Evolutionary conservation across 1,140 invertebrate species (phyloP).

Genomic region (Solen grandis): DNA sequence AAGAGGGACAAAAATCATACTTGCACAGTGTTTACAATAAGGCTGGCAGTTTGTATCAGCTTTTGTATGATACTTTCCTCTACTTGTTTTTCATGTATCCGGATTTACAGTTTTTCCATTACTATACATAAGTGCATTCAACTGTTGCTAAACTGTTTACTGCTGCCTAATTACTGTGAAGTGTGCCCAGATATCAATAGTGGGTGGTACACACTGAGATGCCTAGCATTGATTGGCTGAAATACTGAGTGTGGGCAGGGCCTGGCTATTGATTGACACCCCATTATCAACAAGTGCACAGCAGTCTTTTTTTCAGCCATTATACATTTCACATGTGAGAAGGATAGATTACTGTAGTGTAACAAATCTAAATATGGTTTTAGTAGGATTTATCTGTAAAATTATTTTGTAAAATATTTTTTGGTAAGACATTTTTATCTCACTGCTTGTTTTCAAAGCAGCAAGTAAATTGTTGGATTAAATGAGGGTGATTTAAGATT

Average conservation of each 20-base stretch:
- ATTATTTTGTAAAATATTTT: neutral
- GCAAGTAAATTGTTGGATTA: too few species aligned
- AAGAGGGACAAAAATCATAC: too few species aligned
- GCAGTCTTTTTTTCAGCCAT: neutral
- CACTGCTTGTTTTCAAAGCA: neutral
- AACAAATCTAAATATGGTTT: neutral
- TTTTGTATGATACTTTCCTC: too few species aligned
- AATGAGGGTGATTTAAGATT: too few species aligned
- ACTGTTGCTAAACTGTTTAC: neutral
- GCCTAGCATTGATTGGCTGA: neutral
- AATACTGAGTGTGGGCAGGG: neutral
- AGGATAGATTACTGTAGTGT: neutral
- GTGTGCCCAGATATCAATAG: neutral
- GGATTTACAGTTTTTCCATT: neutral
- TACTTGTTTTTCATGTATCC: too few species aligned
- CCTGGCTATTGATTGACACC: neutral
- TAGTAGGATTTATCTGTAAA: neutral
- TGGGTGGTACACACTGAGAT: neutral
- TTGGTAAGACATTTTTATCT: neutral
- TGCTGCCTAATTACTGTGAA: neutral
- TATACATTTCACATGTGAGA: neutral
- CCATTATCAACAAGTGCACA: neutral
- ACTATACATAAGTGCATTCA: neutral
- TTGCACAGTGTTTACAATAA: too few species aligned
- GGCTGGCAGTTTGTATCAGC: too few species aligned